These are phyloP conservation scores for Phalacrocorax pelagicus DNA, from an alignment of 2,113 vertebrate genomes.

Conservation along the genomic window DNA sequence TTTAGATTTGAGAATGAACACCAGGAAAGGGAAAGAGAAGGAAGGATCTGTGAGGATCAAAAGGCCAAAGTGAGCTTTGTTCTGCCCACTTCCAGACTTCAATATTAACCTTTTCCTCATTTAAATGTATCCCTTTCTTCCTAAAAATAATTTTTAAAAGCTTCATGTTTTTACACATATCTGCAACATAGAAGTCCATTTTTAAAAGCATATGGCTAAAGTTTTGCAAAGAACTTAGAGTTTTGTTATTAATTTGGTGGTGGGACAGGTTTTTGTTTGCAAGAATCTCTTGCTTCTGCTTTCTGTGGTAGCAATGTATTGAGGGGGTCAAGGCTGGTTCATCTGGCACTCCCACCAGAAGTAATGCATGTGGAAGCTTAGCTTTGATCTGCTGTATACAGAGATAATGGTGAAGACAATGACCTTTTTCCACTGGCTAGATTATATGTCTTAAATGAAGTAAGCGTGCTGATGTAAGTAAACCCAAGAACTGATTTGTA, in stretches of 20 bases:
- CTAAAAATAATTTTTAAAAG: neutral
- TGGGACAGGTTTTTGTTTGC: neutral
- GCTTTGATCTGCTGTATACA: neutral
- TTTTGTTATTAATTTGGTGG: neutral
- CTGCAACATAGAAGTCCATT: neutral
- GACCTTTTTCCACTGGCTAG: neutral
- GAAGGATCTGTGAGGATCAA: neutral
- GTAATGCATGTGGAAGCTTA: neutral
- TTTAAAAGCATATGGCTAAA: neutral
- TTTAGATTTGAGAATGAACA: neutral
- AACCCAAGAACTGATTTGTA: neutral
- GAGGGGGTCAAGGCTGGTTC: neutral
- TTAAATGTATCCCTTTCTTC: neutral
- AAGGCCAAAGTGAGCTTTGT: neutral
- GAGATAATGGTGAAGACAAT: neutral
- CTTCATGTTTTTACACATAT: neutral
- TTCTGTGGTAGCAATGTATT: neutral
- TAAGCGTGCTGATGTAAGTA: neutral
- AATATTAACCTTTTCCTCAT: neutral
- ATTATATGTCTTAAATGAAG: neutral
- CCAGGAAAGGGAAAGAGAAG: neutral
- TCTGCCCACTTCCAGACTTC: neutral
- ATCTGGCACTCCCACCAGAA: neutral
- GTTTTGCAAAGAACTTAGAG: neutral
- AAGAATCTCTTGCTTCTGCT: neutral